phyloP scores from a whole-genome alignment of 2,797 vertebrate species.

The Linurgus olivaceus region DNA sequence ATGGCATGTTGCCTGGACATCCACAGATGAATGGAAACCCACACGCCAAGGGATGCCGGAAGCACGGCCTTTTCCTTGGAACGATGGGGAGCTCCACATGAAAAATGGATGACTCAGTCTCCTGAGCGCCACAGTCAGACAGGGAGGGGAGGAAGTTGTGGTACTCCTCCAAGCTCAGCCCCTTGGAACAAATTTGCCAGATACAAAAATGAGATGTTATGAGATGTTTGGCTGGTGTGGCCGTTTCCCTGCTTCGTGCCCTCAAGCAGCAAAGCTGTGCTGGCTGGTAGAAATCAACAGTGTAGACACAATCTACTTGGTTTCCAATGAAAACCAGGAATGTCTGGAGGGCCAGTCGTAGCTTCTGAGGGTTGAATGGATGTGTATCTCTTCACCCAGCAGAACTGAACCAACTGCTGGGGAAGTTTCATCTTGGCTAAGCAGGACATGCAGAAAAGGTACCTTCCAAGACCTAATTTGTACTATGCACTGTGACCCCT shows the following conservation, averaged over 20 bases:
- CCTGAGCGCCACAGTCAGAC: not conserved
- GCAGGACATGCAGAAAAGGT: not conserved
- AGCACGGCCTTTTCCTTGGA: not conserved
- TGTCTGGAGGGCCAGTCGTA: not conserved
- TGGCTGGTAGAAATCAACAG: not conserved
- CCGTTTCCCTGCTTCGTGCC: not conserved
- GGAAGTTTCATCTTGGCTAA: not conserved
- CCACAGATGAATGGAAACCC: constrained; percentile 5
- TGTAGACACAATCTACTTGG: not conserved
- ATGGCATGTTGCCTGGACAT: constrained; percentile 9
- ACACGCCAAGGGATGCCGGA: not conserved
- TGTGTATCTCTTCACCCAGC: not conserved
- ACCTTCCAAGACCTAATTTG: not conserved
- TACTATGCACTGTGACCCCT: not conserved
- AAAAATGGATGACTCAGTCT: constrained; percentile 39
- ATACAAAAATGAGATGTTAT: constrained; percentile 6
- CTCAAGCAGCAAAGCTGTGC: not conserved
- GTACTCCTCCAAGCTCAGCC: constrained; percentile 17
- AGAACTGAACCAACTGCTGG: not conserved
- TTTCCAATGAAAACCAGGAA: not conserved
- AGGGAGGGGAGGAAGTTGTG: not conserved
- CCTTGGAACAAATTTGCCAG: not conserved
- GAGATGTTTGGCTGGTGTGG: not conserved
- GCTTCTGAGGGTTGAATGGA: not conserved
- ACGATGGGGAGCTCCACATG: not conserved